phyloP scores from a whole-genome alignment of 2,888 invertebrate species.

The Phalera bucephala region DNA sequence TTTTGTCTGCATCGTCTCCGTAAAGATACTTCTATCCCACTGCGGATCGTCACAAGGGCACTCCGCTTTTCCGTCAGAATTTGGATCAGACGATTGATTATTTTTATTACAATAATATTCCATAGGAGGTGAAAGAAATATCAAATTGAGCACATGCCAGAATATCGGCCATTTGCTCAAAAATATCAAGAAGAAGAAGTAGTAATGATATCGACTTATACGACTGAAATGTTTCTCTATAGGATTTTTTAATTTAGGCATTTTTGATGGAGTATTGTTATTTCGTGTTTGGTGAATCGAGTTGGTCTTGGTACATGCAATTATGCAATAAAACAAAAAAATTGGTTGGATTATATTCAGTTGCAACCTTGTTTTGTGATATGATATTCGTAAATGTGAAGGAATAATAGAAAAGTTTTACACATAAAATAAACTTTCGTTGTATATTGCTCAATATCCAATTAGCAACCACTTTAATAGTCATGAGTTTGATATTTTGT shows the following conservation, averaged over 20 bases:
- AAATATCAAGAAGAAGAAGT: slow-evolving; percentile 49
- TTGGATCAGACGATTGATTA: too few species aligned
- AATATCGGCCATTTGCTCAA: slow-evolving; percentile 50
- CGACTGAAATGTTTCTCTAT: slow-evolving; percentile 52
- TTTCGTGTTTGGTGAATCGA: too few species aligned
- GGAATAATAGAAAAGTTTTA: too few species aligned
- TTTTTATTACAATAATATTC: slow-evolving; percentile 40
- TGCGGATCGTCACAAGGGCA: slow-evolving; percentile 55
- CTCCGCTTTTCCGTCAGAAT: slow-evolving; percentile 17
- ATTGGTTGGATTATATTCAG: too few species aligned
- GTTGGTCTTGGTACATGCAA: too few species aligned
- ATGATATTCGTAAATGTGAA: too few species aligned
- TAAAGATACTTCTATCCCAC: slow-evolving; percentile 57
- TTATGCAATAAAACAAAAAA: too few species aligned
- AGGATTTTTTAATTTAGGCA: slow-evolving; percentile 45
- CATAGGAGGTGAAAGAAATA: slow-evolving; percentile 63
- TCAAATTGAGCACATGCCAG: slow-evolving; percentile 60
- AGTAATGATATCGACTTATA: slow-evolving; percentile 53
- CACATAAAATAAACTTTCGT: too few species aligned
- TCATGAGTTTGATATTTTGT: too few species aligned
- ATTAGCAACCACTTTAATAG: too few species aligned
- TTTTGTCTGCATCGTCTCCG: slow-evolving; percentile 59
- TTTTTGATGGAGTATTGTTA: slow-evolving; percentile 17
- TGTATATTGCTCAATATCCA: too few species aligned
- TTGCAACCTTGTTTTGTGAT: too few species aligned